Base-by-base conservation (phyloP, 2,888 invertebrate genomes). In the Myopa testacea region DNA sequence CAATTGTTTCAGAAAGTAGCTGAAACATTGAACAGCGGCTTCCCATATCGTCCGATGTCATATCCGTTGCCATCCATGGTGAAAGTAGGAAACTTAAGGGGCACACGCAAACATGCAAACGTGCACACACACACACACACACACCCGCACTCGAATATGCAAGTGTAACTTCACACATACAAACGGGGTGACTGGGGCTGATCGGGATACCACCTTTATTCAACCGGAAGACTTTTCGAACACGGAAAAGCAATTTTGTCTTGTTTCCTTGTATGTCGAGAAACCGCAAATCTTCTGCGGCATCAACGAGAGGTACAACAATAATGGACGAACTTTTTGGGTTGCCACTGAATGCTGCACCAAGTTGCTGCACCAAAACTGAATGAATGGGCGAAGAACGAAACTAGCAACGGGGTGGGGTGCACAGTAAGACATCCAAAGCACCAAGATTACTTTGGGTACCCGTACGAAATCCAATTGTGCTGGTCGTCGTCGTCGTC, bases 211-310 rank as follows among this genome's bases (percentile, higher is more conserved):
- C 68, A 68, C 60, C 69, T 69, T 75, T 60, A 75, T 69, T 69
- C 75, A 69, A 60, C 26, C 75, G 60, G 75, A 75, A 75, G 60
- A 75, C 69, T 69, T 55, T 60, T 69, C 60, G 60, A 69, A 75
- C 75, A 75, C 68, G 75, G 68, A 75, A 75, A 75, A 75, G 68
- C 75, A 75, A 75, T 75, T 65, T 65, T 69, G 68, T 75, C 69
- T 75, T 75, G 60, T 58, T 69, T 68, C 68, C 75, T 69, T 55
- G 26, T 50, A 52, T 70, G 70, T 50, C 65, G 65, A 75, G 63
- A 16, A 58, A 75, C 75, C 75, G 68, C 75, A 75, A 68, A 75
- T 69, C 75, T 69, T 68, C 45, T 69, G 45, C 26, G 45, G 58
- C 55, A 68, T 45, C 38, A 58, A n/a, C 52, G 14, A 34, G 65